These are phyloP conservation scores for Genyomyrus donnyi DNA, from an alignment of 2,113 vertebrate genomes.

Conservation along the genomic window DNA sequence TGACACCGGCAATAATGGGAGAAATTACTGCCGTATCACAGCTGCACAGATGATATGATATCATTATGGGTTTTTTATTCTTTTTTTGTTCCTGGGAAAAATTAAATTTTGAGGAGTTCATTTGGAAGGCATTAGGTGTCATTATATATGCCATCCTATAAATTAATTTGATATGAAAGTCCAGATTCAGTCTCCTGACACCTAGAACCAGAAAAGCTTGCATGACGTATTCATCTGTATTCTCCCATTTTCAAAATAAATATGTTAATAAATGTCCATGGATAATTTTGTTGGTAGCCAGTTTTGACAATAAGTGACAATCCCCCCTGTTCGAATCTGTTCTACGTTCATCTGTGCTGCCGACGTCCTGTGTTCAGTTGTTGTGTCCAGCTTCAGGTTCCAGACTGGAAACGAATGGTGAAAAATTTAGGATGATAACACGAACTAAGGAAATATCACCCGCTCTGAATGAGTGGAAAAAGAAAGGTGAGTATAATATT, in stretches of 20 bases:
- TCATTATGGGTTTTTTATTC: conserved; percentile 68
- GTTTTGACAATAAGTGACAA: neutral
- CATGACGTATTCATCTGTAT: neutral
- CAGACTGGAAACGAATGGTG: neutral
- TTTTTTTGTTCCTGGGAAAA: conserved; percentile 68
- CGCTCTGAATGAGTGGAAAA: neutral
- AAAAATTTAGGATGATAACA: neutral
- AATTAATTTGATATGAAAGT: conserved; percentile 76
- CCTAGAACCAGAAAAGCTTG: conserved; percentile 20
- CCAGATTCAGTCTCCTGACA: conserved; percentile 35
- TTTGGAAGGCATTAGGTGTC: conserved; percentile 81
- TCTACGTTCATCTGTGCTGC: neutral
- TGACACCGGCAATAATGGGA: conserved; percentile 88
- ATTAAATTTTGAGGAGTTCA: conserved; percentile 76
- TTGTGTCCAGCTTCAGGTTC: neutral
- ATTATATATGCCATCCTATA: conserved; percentile 60
- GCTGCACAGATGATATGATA: conserved; percentile 84
- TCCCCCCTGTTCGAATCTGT: neutral
- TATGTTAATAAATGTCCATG: neutral
- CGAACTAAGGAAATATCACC: neutral
- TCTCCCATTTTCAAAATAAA: neutral
- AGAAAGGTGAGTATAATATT: neutral
- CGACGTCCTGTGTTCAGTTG: neutral
- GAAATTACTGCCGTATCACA: conserved; percentile 86
- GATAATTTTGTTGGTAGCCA: neutral